These are phyloP conservation scores for Prietella phreatophila DNA, from an alignment of 2,113 vertebrate species.

Conservation along the genomic window DNA sequence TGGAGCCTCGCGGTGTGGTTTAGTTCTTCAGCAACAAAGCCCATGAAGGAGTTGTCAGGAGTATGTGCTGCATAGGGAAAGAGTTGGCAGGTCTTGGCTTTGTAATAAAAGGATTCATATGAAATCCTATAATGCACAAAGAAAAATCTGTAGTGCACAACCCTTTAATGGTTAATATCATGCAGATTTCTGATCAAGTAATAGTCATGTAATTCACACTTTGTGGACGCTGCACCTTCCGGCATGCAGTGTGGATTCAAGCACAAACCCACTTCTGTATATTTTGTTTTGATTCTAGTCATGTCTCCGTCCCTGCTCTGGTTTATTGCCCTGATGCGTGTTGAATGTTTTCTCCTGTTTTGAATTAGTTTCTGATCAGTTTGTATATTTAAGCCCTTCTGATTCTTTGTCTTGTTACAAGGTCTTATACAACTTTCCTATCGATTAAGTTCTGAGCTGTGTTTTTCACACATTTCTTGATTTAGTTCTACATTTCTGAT, in stretches of 20 bases:
- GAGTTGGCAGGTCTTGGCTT: not conserved
- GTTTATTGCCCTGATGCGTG: not conserved
- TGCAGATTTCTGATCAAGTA: not conserved
- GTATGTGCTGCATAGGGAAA: conserved; percentile 83
- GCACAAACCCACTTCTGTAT: not conserved
- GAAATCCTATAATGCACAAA: not conserved
- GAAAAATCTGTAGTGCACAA: not conserved
- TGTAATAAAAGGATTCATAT: not conserved
- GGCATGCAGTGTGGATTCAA: not conserved
- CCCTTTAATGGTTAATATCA: not conserved
- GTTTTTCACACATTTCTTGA: not conserved
- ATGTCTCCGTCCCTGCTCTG: not conserved
- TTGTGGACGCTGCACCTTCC: not conserved
- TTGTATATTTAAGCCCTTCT: not conserved
- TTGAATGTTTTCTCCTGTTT: not conserved
- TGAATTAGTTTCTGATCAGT: not conserved
- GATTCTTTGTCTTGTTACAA: not conserved
- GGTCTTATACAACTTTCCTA: not conserved
- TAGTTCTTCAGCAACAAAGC: conserved; percentile 93
- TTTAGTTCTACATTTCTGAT: not conserved
- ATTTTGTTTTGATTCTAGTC: not conserved
- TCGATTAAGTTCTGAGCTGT: not conserved
- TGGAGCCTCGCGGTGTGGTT: conserved; percentile 82
- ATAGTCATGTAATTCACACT: not conserved
- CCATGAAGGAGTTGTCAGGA: conserved; percentile 98